phyloP scores from a whole-genome alignment of 2,797 vertebrate genomes.

The Silurus lanzhouensis region DNA sequence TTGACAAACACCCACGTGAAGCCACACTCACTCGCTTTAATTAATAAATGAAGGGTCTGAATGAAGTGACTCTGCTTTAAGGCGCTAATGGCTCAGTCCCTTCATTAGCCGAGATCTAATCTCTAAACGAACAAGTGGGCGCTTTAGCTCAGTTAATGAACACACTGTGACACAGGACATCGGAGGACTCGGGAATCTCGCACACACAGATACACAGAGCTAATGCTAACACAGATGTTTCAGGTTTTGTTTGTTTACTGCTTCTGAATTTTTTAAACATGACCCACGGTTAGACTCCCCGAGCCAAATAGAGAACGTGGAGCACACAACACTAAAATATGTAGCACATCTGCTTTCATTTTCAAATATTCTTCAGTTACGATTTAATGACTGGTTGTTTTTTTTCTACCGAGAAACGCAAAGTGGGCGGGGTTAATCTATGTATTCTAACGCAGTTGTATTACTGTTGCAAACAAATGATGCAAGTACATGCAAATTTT shows the following conservation, averaged over 20 bases:
- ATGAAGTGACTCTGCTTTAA: slow-evolving; percentile 39
- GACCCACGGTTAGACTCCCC: background rate
- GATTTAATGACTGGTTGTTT: background rate
- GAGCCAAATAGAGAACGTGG: background rate
- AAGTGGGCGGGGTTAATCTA: background rate
- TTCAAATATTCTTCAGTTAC: no score
- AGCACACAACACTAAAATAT: slow-evolving; percentile 7
- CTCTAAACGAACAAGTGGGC: slow-evolving; percentile 41
- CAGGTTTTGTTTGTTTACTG: background rate
- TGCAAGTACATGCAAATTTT: background rate
- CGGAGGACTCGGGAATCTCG: background rate
- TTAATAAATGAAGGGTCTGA: slow-evolving; percentile 38
- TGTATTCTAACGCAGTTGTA: background rate
- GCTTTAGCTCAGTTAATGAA: slow-evolving; percentile 36
- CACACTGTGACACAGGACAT: background rate
- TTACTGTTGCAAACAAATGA: background rate
- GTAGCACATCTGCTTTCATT: background rate
- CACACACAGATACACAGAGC: background rate
- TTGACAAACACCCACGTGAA: slow-evolving; percentile 31
- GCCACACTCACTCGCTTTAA: slow-evolving; percentile 20
- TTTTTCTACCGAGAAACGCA: background rate
- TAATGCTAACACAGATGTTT: background rate
- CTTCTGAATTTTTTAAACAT: background rate
- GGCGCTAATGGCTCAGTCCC: slow-evolving; percentile 40
- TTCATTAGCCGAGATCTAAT: slow-evolving; percentile 54